Conservation (phyloP, 2,888 invertebrate species). For the Chrysopilus asiliformis region DNA sequence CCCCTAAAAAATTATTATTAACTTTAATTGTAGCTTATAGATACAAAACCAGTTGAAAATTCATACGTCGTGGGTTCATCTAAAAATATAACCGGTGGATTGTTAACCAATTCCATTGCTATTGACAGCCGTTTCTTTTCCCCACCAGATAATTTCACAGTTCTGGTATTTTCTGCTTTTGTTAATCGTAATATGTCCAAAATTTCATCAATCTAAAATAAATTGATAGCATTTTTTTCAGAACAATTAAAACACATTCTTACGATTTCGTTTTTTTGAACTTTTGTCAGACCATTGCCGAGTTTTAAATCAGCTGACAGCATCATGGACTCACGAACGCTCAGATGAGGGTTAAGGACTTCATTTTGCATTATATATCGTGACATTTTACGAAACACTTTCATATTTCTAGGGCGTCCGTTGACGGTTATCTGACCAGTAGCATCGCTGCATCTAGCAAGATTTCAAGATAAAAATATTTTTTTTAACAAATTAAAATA, state of each 20-base stretch:
- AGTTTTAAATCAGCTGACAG: slow-evolving; percentile 85
- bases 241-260: too few species aligned
- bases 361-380: slow-evolving; percentile 95
- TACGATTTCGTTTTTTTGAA: slow-evolving; percentile 58
- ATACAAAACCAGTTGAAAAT: slow-evolving; percentile 7
- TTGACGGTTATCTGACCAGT: slow-evolving; percentile 68
- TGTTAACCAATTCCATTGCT: slow-evolving; percentile 79
- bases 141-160: slow-evolving; percentile 73
- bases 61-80: slow-evolving; percentile 95
- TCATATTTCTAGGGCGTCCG: slow-evolving; percentile 58
- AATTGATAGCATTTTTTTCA: slow-evolving; percentile 6
- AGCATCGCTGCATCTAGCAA: slow-evolving; percentile 46
- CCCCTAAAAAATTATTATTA: slow-evolving; percentile 53
- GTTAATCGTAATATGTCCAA: slow-evolving; percentile 64
- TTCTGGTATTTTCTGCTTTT: slow-evolving; percentile 57
- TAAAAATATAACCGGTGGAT: slow-evolving; percentile 87
- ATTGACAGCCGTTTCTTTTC: slow-evolving; percentile 88
- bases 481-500: neutral
- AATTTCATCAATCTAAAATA: slow-evolving; percentile 70
- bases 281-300: slow-evolving; percentile 44
- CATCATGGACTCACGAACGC: slow-evolving; percentile 76
- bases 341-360: slow-evolving; percentile 70
- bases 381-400: slow-evolving; percentile 73
- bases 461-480: neutral
- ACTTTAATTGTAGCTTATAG: neutral